Conservation (phyloP, 1,140 invertebrate species). For the Drosophila mojavensis region DNA sequence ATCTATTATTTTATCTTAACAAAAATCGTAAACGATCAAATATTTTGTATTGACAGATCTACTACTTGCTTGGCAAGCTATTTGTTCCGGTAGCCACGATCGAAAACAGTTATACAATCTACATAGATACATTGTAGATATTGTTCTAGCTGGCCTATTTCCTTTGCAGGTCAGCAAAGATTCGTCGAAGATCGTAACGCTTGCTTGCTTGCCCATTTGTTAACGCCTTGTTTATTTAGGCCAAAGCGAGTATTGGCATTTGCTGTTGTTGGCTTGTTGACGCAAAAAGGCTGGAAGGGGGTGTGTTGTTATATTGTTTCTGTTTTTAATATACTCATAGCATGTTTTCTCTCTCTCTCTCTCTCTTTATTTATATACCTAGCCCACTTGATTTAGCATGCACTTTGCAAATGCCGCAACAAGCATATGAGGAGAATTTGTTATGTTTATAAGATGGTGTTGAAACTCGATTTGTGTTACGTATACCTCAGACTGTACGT, state of each 20-base stretch:
- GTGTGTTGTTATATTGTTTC: constrained; percentile 14
- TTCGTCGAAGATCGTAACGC: constrained; percentile 41
- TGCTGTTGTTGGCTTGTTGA: constrained; percentile 38
- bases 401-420: constrained; percentile 36
- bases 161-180: constrained; percentile 36
- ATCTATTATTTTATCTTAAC: too few relatives aligned
- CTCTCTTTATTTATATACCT: background rate
- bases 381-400: constrained; percentile 58
- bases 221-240: constrained; percentile 70
- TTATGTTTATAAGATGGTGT: constrained; percentile 26
- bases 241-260: constrained; percentile 74
- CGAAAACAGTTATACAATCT: background rate
- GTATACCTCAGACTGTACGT: background rate
- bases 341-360: background rate
- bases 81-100: too few relatives aligned
- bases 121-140: background rate
- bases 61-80: too few relatives aligned
- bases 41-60: too few relatives aligned
- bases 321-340: constrained; percentile 22
- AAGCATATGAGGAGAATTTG: constrained; percentile 35
- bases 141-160: background rate
- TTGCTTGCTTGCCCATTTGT: constrained; percentile 50
- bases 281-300: background rate
- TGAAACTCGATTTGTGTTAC: background rate
- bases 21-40: too few relatives aligned